Conservation (phyloP, 2,888 invertebrate species). For the Scelioninae gen. 2 region DNA sequence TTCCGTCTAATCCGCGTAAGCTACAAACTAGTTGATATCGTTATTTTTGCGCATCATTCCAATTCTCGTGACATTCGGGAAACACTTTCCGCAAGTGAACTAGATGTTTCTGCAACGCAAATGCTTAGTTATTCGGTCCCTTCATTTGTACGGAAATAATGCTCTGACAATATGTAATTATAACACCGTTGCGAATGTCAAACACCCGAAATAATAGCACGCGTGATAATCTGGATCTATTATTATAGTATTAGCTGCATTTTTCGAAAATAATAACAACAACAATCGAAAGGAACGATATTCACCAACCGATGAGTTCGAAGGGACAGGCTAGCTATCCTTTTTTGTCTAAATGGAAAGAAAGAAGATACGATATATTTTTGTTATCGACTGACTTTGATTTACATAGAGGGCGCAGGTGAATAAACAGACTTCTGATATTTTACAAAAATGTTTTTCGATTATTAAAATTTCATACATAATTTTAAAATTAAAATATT, state of each 20-base stretch:
- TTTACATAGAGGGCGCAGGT: too few species aligned
- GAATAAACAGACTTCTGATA: too few species aligned
- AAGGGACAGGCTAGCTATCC: too few species aligned
- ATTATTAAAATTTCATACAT: too few species aligned
- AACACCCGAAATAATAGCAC: conserved; percentile 14
- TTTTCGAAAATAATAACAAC: conserved; percentile 27
- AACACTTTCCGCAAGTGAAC: background rate
- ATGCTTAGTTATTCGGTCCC: background rate
- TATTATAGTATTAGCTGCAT: background rate
- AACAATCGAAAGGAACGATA: conserved; percentile 1
- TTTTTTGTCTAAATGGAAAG: too few species aligned
- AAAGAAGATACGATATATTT: too few species aligned
- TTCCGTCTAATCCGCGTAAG: too few species aligned
- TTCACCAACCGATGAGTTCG: too few species aligned
- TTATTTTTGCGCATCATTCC: conserved; percentile 5
- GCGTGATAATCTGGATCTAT: conserved; percentile 19
- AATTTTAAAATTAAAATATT: too few species aligned
- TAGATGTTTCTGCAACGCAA: background rate
- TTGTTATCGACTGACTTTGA: too few species aligned
- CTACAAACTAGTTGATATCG: too few species aligned
- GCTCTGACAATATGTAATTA: background rate
- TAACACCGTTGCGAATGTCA: conserved; percentile 18
- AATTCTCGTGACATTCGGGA: background rate
- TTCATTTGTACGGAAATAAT: background rate
- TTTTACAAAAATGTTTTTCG: too few species aligned